A percentile compares a stretch with the other conserved stretches of the same genome.
These are phyloP conservation scores for Griposia aprilina DNA, from an alignment of 2,888 invertebrate species.

Conservation along the genomic window DNA sequence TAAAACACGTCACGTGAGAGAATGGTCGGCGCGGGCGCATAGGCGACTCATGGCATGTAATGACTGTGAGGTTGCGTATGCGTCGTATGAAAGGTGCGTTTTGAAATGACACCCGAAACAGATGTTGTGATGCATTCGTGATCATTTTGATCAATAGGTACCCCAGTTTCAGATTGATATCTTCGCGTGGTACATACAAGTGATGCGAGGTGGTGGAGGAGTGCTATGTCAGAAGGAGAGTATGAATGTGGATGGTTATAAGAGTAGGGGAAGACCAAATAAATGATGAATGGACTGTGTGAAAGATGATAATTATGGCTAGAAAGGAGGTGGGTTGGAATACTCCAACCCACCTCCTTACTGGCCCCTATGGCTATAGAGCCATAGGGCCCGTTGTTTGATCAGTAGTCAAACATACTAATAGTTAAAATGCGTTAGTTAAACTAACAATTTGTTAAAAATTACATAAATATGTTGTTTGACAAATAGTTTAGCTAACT, in stretches of 20 bases:
- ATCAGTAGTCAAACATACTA: too few relatives aligned
- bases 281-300: not conserved
- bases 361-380: too few relatives aligned
- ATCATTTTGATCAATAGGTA: slow-evolving; percentile 9
- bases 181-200: not conserved
- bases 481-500: too few relatives aligned
- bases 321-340: not conserved
- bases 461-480: too few relatives aligned
- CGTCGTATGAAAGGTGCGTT: slow-evolving; percentile 22
- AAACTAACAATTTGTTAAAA: too few relatives aligned
- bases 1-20: slow-evolving; percentile 49
- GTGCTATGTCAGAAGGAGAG: too few relatives aligned
- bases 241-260: not conserved
- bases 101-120: slow-evolving; percentile 10
- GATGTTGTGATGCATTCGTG: slow-evolving; percentile 4
- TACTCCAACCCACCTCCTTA: too few relatives aligned
- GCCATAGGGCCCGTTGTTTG: too few relatives aligned
- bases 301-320: too few relatives aligned
- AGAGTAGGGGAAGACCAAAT: not conserved
- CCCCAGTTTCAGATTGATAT: not conserved
- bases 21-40: slow-evolving; percentile 36
- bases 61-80: slow-evolving; percentile 24
- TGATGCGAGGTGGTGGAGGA: not conserved
- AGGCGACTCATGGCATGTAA: slow-evolving; percentile 35
- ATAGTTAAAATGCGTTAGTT: too few relatives aligned